Conservation (phyloP, 2,113 vertebrate genomes). For the Plecturocebus donacophilus region DNA sequence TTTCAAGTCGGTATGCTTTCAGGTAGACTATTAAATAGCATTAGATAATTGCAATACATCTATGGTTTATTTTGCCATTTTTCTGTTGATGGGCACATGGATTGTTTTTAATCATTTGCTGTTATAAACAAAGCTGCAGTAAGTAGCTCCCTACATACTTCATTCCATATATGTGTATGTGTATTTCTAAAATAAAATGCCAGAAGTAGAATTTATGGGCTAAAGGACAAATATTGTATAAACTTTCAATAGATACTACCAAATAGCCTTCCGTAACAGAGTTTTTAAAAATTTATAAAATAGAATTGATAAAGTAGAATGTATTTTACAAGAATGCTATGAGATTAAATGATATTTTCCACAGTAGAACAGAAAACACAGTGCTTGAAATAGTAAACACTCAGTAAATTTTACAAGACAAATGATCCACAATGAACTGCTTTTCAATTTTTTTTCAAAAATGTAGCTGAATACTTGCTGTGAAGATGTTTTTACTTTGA, state of each 20-base stretch:
- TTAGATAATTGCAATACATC: neutral
- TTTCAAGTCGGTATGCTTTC: neutral
- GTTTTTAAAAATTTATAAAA: neutral
- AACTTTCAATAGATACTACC: neutral
- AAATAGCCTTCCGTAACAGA: neutral
- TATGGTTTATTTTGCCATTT: neutral
- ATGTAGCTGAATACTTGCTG: neutral
- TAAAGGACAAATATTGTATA: neutral
- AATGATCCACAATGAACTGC: neutral
- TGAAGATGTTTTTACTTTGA: neutral
- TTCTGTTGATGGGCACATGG: neutral
- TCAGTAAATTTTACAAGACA: neutral
- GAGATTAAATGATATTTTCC: neutral
- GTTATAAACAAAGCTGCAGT: neutral
- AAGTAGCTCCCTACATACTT: neutral
- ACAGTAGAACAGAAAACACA: neutral
- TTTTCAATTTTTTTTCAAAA: neutral
- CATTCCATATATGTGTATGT: neutral
- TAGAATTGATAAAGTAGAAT: neutral
- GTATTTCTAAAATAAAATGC: slow-evolving; percentile 10
- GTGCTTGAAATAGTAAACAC: neutral
- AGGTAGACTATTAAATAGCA: neutral
- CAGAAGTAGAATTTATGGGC: neutral
- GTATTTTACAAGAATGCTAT: neutral
- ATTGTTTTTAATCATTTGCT: neutral